Percentiles rank a stretch among this genome's conserved stretches.
Conservation (phyloP, 1,140 invertebrate species). For the Trinorchestia longiramus region DNA sequence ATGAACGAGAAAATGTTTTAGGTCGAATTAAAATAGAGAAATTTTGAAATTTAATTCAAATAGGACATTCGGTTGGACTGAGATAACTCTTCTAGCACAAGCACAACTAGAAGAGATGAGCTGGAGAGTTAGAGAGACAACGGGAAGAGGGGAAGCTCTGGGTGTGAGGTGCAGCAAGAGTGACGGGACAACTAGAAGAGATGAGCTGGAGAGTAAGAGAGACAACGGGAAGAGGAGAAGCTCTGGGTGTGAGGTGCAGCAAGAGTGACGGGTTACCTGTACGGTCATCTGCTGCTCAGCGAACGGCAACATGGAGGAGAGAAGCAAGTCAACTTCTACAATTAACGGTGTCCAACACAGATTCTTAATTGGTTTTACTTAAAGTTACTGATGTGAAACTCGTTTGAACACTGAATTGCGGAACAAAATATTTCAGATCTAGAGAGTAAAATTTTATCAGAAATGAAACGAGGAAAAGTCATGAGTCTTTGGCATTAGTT, state of each 20-base stretch:
- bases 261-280: neutral
- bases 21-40: neutral
- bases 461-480: neutral
- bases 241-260: neutral
- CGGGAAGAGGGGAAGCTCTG: neutral
- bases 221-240: neutral
- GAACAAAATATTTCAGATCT: neutral
- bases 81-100: neutral
- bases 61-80: neutral
- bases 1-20: neutral
- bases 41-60: neutral
- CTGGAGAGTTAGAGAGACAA: neutral
- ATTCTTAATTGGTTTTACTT: no score
- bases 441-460: neutral
- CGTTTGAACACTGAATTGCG: neutral
- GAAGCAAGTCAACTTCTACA: neutral
- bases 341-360: neutral
- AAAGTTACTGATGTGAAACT: no score
- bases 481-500: neutral
- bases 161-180: neutral
- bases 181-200: no score
- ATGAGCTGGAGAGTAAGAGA: neutral
- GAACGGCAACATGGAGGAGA: neutral
- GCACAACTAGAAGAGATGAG: neutral
- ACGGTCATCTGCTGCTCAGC: conserved; percentile 15